phyloP scores from a whole-genome alignment of 2,113 vertebrate genomes.

The Panurus biarmicus region DNA sequence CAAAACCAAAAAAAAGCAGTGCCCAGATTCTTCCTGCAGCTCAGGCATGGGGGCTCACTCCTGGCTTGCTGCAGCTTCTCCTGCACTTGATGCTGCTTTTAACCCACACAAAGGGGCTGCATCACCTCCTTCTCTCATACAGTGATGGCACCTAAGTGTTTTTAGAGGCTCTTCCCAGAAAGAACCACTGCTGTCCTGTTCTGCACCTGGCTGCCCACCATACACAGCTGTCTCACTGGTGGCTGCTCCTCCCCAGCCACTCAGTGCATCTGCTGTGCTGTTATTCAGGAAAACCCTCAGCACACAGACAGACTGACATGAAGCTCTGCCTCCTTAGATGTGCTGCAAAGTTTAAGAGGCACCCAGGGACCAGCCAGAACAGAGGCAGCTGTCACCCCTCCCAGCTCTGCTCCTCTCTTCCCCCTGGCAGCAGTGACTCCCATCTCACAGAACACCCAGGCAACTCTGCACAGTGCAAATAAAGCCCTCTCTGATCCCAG shows the following conservation, averaged over 20 bases:
- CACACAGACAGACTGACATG: fast-evolving
- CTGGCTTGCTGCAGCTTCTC: neutral
- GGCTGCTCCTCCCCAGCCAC: neutral
- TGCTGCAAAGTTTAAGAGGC: neutral
- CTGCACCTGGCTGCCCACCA: neutral
- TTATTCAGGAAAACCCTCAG: neutral
- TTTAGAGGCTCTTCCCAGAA: neutral
- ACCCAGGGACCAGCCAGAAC: neutral
- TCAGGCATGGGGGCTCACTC: neutral
- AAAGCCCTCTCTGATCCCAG: neutral
- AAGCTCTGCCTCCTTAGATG: neutral
- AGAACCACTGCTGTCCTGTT: fast-evolving
- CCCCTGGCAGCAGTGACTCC: neutral
- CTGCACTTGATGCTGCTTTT: neutral
- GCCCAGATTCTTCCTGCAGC: fast-evolving
- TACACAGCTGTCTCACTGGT: fast-evolving
- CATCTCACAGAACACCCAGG: neutral
- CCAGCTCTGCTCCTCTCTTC: neutral
- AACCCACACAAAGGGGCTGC: neutral
- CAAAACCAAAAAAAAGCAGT: no score
- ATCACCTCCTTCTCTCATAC: neutral
- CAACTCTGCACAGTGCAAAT: neutral
- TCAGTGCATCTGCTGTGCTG: neutral
- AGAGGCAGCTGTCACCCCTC: neutral
- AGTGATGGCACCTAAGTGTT: neutral